These are phyloP conservation scores for Cochlearius cochlearius DNA, from an alignment of 2,113 vertebrate species.

Conservation along the genomic window DNA sequence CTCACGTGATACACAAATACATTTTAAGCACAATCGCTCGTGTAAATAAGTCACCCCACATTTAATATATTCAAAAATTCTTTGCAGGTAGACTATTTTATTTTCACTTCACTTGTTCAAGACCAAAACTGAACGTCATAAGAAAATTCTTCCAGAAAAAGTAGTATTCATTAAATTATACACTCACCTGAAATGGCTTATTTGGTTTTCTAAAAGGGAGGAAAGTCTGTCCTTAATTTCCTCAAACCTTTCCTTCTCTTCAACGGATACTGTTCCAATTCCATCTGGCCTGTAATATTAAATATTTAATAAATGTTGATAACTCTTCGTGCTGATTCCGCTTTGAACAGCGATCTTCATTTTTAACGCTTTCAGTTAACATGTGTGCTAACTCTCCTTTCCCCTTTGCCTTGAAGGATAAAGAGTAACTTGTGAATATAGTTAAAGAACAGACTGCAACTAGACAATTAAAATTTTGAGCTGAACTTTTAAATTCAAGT, in stretches of 20 bases:
- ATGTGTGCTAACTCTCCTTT: accelerated
- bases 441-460: background rate
- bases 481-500: background rate
- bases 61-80: background rate
- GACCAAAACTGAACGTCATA: background rate
- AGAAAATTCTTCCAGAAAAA: background rate
- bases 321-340: background rate
- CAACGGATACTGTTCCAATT: conserved; percentile 90
- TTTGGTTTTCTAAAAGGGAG: conserved; percentile 89
- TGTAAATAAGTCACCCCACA: background rate
- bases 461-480: background rate
- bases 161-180: background rate
- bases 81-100: background rate
- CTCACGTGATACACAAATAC: background rate
- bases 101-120: background rate
- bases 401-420: background rate
- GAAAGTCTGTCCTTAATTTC: conserved; percentile 86
- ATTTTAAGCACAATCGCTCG: background rate
- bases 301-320: background rate
- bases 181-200: conserved; percentile 92
- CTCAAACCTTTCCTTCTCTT: conserved; percentile 91
- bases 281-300: conserved; percentile 88
- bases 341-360: background rate
- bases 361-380: background rate
- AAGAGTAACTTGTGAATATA: background rate